Evolutionary conservation across 1,140 invertebrate genomes (phyloP), one percentile per base, ranked within the genome.

Genomic region (Araneus ventricosus): DNA sequence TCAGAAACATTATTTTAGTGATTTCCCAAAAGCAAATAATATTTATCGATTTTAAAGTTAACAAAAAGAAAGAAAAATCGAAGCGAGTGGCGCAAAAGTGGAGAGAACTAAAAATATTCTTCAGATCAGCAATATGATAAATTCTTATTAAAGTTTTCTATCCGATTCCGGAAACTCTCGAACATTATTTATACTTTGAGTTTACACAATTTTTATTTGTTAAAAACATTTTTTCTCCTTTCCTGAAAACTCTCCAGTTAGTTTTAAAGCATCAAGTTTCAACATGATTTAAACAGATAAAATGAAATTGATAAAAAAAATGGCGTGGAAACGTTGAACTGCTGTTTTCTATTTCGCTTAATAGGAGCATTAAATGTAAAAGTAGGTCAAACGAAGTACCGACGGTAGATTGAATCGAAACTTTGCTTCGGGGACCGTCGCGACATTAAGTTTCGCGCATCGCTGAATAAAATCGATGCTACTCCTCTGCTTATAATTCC

Each of bases 281-380:
- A 63, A 22, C 85, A 63, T 61, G 59, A 87, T 59, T 87, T 87
- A 84, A 84, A 84, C 41, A 84, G 39, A 57, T 30, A 63, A 87
- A 52, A 59, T 87, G 57, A 63, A 39, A 63, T 30, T 24, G 24
- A 86, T 30, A 57, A 59, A 39, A 61, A 61, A 34, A 57, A 61
- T 22, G 57, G 59, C 22, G 85, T 39, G 59, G 45, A 87, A 87
- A 59, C 37, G 45, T 87, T n/a, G 59, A 87, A 87, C 45, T 87
- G 30, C 52, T 63, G 52, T 87, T 87, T 87, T 87, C 85, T 87
- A 87, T 87, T 87, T 61, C 52, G 85, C 45, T 87, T 87, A 87
- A 87, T 87, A 87, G 85, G 45, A 87, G 57, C 85, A 87, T 61
- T 87, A 87, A 87, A 63, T 63, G 82, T 61, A 67, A 87, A 87